Base-by-base conservation (phyloP, 2,113 vertebrate species). In the Caracal caracal region DNA sequence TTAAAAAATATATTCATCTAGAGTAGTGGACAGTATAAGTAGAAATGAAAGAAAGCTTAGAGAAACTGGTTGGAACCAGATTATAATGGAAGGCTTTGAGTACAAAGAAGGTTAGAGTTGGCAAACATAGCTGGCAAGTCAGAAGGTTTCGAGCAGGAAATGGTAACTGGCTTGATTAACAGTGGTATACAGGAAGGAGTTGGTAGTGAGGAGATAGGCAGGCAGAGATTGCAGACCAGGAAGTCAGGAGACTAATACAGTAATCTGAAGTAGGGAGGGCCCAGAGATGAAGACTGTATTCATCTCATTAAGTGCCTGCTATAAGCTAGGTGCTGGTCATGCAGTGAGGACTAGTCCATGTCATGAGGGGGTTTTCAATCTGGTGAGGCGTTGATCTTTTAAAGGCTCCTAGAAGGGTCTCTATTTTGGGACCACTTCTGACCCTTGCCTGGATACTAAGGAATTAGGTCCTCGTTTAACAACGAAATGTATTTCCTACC, bases 71-170 rank as follows among this genome's bases (percentile, higher is more conserved):
- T 85, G 82, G 51, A 93, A 91, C 51, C 37, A 95, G 47, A 33
- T 86, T 71, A 33, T 86, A 51, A 59, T 93, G n/a, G 24, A 83
- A 96, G 79, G 37, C 30, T 92, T 95, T 92, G 90, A 83, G 73
- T 73, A 86, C 12, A 68, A 63, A 51, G 30, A 20, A 93, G 59
- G 85, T 94, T 63, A 86, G 40, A 84, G 24, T 88, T 93, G 79
- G 40, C 71, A 24, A 35, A 4, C 81, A 88, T 80, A 61, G 33
- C 88, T 24, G 15, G 51, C n/a, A 47, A 96, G 49, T 94, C 56
- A 40, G 63, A 83, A 87, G 59, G 71, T 93, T 96, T 63, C 68
- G 61, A 95, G 73, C 86, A 97, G n/a, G 37, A 94, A 94, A 94
- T 81, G 51, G 35, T 76, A 92, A 78, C 84, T 40, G 53, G 49